Percentiles rank a stretch among this genome's conserved stretches.
Conservation (phyloP, 2,797 vertebrate genomes). For the Enteromius treurensis region DNA sequence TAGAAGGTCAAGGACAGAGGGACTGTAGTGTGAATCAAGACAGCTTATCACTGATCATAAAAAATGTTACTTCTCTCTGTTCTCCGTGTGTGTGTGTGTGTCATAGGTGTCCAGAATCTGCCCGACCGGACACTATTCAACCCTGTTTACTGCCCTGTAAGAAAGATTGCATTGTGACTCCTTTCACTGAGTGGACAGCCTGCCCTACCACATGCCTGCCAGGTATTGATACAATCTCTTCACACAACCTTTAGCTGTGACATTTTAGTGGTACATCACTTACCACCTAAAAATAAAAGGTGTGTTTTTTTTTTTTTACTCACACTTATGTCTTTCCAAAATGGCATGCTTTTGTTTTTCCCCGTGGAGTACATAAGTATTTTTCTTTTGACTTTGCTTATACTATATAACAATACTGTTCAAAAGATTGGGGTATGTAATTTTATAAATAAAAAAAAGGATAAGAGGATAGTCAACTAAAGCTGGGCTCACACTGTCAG, state of each 20-base stretch:
- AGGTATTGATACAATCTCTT: constrained; percentile 72
- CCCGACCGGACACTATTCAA: constrained; percentile 78
- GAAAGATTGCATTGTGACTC: constrained; percentile 89
- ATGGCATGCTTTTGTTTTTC: background rate
- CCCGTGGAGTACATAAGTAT: background rate
- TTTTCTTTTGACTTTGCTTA: background rate
- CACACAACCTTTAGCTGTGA: constrained; percentile 22
- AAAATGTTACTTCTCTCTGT: background rate
- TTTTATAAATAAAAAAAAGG: background rate
- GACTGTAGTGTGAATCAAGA: constrained; percentile 50
- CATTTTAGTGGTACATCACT: constrained; percentile 7
- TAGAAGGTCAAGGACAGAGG: constrained; percentile 68
- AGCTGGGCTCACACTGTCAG: too few species aligned
- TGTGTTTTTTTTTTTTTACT: background rate
- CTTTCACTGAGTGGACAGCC: constrained; percentile 93
- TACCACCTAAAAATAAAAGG: background rate
- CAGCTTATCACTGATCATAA: constrained; percentile 61
- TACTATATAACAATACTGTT: background rate
- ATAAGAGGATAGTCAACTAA: background rate
- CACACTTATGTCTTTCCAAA: background rate
- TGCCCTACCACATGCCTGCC: constrained; percentile 85
- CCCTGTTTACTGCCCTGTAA: constrained; percentile 87
- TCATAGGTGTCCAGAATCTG: constrained; percentile 86
- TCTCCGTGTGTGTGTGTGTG: constrained; percentile 29
- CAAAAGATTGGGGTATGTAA: background rate